A percentile compares a stretch with the other conserved stretches of the same genome.
phyloP scores from a whole-genome alignment of 2,888 invertebrate species.

The Ormyrus thymus region DNA sequence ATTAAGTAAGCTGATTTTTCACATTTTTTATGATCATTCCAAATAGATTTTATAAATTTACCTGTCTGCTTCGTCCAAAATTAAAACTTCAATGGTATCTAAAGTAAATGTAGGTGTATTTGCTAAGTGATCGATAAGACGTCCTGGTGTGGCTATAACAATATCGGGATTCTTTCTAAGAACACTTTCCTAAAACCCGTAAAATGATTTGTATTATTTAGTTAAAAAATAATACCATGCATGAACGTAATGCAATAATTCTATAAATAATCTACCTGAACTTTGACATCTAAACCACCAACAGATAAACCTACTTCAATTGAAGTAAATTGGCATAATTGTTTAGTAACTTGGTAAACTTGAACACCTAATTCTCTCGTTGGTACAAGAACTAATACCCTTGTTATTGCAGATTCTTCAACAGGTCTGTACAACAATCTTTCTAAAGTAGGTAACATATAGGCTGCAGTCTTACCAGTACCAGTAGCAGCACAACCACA shows the following conservation, averaged over 20 bases:
- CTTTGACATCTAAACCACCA: conserved; percentile 91
- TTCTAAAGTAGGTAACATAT: conserved; percentile 98
- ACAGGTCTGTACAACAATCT: conserved; percentile 91
- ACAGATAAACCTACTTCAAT: conserved; percentile 90
- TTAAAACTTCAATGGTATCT: conserved; percentile 91
- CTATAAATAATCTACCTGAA: conserved; percentile 73
- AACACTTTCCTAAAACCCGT: conserved; percentile 81
- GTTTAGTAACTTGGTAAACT: conserved; percentile 95
- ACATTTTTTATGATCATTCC: neutral
- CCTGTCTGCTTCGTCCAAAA: conserved; percentile 87
- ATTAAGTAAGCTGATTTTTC: conserved; percentile 4
- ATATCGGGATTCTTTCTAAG: conserved; percentile 94
- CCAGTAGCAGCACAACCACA: conserved; percentile 99
- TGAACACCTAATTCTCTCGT: conserved; percentile 98
- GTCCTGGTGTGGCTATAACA: conserved; percentile 98
- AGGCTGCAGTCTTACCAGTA: conserved; percentile 98
- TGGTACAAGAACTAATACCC: conserved; percentile 95
- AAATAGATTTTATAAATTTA: conserved; percentile 58
- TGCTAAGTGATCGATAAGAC: conserved; percentile 96
- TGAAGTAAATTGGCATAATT: conserved; percentile 90
- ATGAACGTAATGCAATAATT: conserved; percentile 5
- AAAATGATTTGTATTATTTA: conserved; percentile 29
- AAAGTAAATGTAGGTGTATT: conserved; percentile 95
- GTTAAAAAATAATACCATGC: conserved; percentile 21
- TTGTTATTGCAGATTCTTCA: conserved; percentile 81